These are phyloP conservation scores for Etia nguti DNA, from an alignment of 2,113 vertebrate genomes.

Conservation along the genomic window DNA sequence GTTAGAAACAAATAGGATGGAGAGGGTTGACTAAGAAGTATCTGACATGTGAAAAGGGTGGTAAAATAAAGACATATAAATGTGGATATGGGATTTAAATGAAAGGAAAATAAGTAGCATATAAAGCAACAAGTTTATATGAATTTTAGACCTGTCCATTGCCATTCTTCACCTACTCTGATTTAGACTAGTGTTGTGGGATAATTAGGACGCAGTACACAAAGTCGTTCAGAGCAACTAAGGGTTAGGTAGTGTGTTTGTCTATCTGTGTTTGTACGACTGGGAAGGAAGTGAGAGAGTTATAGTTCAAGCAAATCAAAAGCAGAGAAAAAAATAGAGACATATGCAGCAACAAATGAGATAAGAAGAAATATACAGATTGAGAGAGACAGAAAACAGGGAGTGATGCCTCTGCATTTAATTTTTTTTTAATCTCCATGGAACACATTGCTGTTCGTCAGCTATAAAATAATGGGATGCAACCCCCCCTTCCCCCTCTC, in stretches of 20 bases:
- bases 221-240: neutral
- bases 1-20: neutral
- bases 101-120: neutral
- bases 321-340: neutral
- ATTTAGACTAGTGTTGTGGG: neutral
- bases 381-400: neutral
- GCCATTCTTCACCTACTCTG: neutral
- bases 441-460: conserved; percentile 55
- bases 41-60: neutral
- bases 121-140: neutral
- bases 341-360: neutral
- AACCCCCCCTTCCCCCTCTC: neutral
- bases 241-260: neutral
- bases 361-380: conserved; percentile 5
- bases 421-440: conserved; percentile 43
- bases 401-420: conserved; percentile 34
- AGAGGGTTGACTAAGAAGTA: neutral
- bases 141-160: neutral
- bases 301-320: neutral
- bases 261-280: neutral
- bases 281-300: neutral
- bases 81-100: neutral
- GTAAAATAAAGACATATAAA: neutral
- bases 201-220: neutral
- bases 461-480: conserved; percentile 63